phyloP scores from a whole-genome alignment of 2,888 invertebrate species.

The Agriopis leucophaearia region DNA sequence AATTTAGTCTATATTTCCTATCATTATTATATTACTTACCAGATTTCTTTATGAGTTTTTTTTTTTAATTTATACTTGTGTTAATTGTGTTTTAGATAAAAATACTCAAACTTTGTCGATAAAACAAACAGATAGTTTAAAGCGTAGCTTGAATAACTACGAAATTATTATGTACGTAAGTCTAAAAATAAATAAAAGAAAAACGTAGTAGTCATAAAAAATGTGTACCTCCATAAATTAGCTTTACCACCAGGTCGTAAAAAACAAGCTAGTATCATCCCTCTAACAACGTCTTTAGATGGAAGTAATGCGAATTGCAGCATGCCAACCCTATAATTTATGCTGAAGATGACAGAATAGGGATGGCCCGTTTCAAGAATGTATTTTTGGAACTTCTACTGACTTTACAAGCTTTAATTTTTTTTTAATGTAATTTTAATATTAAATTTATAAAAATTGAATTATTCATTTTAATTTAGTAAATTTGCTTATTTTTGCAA shows the following conservation, averaged over 20 bases:
- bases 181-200: too few species aligned
- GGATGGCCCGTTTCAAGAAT: conserved; percentile 21
- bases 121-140: too few species aligned
- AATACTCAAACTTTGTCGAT: too few species aligned
- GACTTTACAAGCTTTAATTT: neutral
- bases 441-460: too few species aligned
- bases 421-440: neutral
- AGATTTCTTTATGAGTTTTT: too few species aligned
- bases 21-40: too few species aligned
- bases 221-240: conserved; percentile 16
- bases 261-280: conserved; percentile 18
- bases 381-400: neutral
- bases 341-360: conserved; percentile 33
- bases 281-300: conserved; percentile 22
- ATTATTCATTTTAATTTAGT: too few species aligned
- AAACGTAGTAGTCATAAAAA: conserved; percentile 7
- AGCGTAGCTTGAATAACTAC: too few species aligned
- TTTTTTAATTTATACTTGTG: too few species aligned
- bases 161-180: too few species aligned
- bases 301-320: conserved; percentile 6
- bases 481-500: too few species aligned
- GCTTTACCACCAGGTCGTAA: conserved; percentile 20
- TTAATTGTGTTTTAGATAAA: too few species aligned
- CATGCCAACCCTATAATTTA: conserved; percentile 42
- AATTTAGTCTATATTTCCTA: neutral